phyloP scores from a whole-genome alignment of 2,888 invertebrate species.

The Cheilosia vernalis region DNA sequence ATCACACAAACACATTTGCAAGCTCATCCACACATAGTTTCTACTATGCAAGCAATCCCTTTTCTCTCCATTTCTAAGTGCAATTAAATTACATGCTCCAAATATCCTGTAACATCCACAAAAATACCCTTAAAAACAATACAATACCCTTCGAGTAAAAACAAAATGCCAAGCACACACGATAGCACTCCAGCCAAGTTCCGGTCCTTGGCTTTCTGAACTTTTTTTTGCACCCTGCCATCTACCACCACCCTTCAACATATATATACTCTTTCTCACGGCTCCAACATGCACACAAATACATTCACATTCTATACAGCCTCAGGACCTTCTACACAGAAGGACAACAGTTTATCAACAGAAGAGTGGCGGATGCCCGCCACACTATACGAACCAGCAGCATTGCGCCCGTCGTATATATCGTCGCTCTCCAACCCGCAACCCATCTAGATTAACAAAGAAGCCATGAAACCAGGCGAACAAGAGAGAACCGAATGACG shows the following conservation, averaged over 20 bases:
- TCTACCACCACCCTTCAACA: conserved; percentile 43
- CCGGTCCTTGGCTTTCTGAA: conserved; percentile 74
- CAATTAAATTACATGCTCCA: conserved; percentile 75
- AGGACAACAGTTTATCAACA: conserved; percentile 58
- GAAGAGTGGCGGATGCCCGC: conserved; percentile 39
- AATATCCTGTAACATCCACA: conserved; percentile 73
- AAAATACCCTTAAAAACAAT: conserved; percentile 68
- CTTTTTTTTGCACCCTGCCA: conserved; percentile 61
- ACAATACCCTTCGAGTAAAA: conserved; percentile 44
- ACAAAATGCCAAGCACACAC: conserved; percentile 65
- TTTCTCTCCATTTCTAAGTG: conserved; percentile 45
- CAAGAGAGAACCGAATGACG: conserved; percentile 21
- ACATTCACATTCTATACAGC: conserved; percentile 4
- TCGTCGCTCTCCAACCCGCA: background rate
- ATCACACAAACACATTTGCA: conserved; percentile 55
- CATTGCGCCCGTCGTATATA: conserved; percentile 4
- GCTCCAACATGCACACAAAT: background rate
- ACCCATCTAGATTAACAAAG: conserved; percentile 67
- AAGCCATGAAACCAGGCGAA: conserved; percentile 66
- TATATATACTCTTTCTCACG: background rate
- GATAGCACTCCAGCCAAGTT: conserved; percentile 71
- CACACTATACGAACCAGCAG: conserved; percentile 40
- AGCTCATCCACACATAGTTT: conserved; percentile 38
- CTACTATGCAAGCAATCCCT: conserved; percentile 10
- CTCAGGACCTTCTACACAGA: conserved; percentile 40